phyloP scores from a whole-genome alignment of 2,113 vertebrate genomes.

The Marmota monax region DNA sequence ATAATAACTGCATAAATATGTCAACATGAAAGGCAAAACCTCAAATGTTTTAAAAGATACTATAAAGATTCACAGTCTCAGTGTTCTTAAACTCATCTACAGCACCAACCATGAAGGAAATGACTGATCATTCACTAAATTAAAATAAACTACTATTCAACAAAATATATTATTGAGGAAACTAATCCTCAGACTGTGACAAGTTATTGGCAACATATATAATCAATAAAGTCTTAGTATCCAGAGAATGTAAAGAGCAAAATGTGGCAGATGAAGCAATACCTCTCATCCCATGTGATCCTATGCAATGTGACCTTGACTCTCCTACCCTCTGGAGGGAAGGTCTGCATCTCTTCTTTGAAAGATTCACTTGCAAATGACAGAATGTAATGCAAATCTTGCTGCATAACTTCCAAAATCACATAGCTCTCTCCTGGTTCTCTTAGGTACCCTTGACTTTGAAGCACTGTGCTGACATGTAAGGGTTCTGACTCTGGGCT shows the following conservation, averaged over 20 bases:
- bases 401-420: background rate
- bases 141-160: slow-evolving; percentile 11
- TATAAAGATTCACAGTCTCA: no score
- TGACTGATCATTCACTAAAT: background rate
- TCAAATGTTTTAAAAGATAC: background rate
- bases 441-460: background rate
- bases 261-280: background rate
- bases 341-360: background rate
- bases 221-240: background rate
- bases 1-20: background rate
- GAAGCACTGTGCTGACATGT: background rate
- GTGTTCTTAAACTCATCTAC: background rate
- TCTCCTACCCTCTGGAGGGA: background rate
- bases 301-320: background rate
- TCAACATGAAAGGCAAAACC: background rate
- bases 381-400: background rate
- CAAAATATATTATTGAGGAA: background rate
- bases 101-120: background rate
- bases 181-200: background rate
- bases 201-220: background rate
- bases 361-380: background rate
- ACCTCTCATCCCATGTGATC: background rate
- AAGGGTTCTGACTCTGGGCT: background rate
- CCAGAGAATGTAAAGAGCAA: background rate
- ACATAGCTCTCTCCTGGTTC: background rate